Evolutionary conservation across 2,113 vertebrate genomes (phyloP).

Genomic region (Centrocercus urophasianus): DNA sequence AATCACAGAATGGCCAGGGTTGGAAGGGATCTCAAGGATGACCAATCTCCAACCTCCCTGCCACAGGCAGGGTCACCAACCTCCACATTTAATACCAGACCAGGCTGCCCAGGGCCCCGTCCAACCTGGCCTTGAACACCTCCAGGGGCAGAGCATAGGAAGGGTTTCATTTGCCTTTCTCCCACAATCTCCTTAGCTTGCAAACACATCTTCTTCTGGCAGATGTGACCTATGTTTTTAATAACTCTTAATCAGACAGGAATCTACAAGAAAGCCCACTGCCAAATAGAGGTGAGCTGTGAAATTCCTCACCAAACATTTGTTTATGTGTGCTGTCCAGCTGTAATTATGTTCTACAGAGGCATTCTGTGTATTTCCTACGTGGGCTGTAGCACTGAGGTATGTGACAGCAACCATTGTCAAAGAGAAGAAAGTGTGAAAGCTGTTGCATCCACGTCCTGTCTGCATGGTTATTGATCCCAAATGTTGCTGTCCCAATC

Average conservation of each 20-base stretch:
- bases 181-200: background rate
- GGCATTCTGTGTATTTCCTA: background rate
- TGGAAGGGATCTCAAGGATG: no score
- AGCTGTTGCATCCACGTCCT: background rate
- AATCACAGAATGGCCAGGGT: no score
- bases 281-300: background rate
- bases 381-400: background rate
- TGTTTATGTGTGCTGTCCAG: background rate
- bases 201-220: background rate
- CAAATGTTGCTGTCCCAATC: no score
- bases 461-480: background rate
- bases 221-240: background rate
- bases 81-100: no score
- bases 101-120: no score
- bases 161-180: background rate
- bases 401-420: accelerated
- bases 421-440: accelerated
- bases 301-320: background rate
- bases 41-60: no score
- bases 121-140: no score
- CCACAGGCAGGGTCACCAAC: no score
- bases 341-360: background rate
- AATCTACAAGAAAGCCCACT: background rate
- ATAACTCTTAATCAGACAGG: background rate
- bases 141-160: background rate